phyloP scores from a whole-genome alignment of 2,113 vertebrate species.

The Lipophrys pholis region DNA sequence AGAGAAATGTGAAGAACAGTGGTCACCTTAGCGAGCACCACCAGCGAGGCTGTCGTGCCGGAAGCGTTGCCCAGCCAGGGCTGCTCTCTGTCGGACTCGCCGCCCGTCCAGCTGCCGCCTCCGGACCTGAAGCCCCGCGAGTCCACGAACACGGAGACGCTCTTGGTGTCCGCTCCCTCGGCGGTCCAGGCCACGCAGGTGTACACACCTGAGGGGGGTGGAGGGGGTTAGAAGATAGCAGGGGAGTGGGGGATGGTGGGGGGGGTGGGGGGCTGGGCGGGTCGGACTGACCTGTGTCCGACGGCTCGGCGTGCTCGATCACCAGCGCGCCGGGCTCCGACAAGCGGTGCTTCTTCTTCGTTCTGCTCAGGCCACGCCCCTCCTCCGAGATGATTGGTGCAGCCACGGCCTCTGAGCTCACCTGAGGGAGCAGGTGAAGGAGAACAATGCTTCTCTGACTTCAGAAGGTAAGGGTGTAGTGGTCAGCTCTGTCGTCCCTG shows the following conservation, averaged over 20 bases:
- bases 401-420: conserved; percentile 76
- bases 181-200: conserved; percentile 87
- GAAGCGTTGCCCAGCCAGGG: conserved; percentile 42
- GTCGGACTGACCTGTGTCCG: conserved; percentile 75
- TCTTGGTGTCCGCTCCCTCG: conserved; percentile 84
- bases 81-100: conserved; percentile 39
- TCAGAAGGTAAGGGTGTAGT: no score
- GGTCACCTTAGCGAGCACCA: conserved; percentile 80
- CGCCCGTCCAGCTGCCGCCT: not conserved
- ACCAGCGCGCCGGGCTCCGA: conserved; percentile 81
- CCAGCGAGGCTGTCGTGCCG: conserved; percentile 69
- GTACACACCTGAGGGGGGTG: conserved; percentile 77
- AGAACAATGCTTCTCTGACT: no score
- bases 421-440: conserved; percentile 61
- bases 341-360: conserved; percentile 74
- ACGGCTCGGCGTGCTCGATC: conserved; percentile 77
- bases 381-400: conserved; percentile 65
- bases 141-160: conserved; percentile 79
- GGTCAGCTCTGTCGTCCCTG: no score
- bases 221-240: not conserved
- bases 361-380: conserved; percentile 51
- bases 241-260: not conserved
- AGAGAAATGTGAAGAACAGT: no score
- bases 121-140: conserved; percentile 12
- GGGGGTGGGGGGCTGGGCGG: not conserved